Evolutionary conservation across 2,113 vertebrate genomes (phyloP).

Genomic region (Sapajus apella): DNA sequence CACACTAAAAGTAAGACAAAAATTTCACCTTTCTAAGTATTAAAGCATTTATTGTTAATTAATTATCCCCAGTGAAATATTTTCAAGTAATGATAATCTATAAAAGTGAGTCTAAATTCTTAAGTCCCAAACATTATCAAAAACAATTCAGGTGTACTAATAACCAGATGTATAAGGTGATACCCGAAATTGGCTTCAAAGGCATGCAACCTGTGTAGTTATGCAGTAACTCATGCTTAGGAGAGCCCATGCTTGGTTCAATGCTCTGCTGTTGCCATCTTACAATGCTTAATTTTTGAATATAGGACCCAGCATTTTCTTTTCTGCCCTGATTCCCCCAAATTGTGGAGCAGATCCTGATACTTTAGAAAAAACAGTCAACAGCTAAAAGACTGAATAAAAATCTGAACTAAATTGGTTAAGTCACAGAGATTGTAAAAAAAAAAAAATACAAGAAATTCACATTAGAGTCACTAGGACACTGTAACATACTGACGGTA

Average conservation of each 20-base stretch:
- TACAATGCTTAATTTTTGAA: slow-evolving; percentile 9
- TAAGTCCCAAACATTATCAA: background rate
- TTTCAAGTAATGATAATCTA: background rate
- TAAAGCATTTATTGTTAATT: background rate
- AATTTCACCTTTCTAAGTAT: background rate
- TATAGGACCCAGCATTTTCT: background rate
- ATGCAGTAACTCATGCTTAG: no score
- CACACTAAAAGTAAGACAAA: background rate
- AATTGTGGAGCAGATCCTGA: background rate
- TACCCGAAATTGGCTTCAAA: background rate
- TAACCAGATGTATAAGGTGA: background rate
- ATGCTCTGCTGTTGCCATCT: background rate
- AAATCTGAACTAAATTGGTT: background rate
- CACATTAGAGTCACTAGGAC: background rate
- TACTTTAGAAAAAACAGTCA: background rate
- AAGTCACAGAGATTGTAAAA: background rate
- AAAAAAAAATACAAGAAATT: background rate
- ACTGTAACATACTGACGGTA: background rate
- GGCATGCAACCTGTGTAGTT: background rate
- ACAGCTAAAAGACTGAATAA: background rate
- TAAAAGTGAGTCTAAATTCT: background rate
- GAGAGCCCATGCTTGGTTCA: background rate
- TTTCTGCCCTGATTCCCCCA: background rate
- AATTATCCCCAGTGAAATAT: background rate
- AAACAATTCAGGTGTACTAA: background rate